phyloP scores from a whole-genome alignment of 2,888 invertebrate genomes.

The Mimumesa dahlbomi region DNA sequence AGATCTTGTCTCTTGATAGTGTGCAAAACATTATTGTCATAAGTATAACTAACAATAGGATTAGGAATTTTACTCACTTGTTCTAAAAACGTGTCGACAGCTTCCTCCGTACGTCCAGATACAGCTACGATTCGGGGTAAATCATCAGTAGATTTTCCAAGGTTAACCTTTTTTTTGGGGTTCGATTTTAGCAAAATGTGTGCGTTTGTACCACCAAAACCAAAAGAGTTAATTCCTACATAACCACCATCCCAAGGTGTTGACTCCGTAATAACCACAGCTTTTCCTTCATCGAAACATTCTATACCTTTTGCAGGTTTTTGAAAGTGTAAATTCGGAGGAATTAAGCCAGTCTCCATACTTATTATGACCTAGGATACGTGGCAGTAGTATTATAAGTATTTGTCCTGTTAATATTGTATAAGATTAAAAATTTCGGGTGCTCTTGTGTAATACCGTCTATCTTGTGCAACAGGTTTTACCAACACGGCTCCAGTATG shows the following conservation, averaged over 20 bases:
- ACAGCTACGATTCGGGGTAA: conserved; percentile 87
- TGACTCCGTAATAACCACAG: conserved; percentile 88
- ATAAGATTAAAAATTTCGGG: too few relatives aligned
- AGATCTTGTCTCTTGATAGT: too few relatives aligned
- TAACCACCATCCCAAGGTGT: conserved; percentile 85
- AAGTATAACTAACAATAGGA: too few relatives aligned
- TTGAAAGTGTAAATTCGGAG: conserved; percentile 92
- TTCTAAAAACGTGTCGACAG: too few relatives aligned
- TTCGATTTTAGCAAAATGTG: conserved; percentile 86
- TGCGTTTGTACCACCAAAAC: conserved; percentile 95
- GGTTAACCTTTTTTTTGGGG: conserved; percentile 83
- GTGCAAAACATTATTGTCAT: too few relatives aligned
- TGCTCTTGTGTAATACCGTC: too few relatives aligned
- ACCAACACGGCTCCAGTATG: too few relatives aligned
- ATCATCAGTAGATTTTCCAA: conserved; percentile 84
- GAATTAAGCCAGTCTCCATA: conserved; percentile 89
- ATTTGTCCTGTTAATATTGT: too few relatives aligned
- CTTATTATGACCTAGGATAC: conserved; percentile 85
- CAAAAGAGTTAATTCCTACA: conserved; percentile 94
- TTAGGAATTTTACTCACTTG: too few relatives aligned
- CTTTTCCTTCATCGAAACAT: conserved; percentile 84
- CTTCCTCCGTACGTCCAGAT: conserved; percentile 90
- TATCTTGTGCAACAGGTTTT: too few relatives aligned
- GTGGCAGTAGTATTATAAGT: too few relatives aligned
- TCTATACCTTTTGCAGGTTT: conserved; percentile 84